A percentile compares a stretch with the other conserved stretches of the same genome.
Conservation (phyloP, 2,113 vertebrate genomes). For the Ivindomyrus marchei region DNA sequence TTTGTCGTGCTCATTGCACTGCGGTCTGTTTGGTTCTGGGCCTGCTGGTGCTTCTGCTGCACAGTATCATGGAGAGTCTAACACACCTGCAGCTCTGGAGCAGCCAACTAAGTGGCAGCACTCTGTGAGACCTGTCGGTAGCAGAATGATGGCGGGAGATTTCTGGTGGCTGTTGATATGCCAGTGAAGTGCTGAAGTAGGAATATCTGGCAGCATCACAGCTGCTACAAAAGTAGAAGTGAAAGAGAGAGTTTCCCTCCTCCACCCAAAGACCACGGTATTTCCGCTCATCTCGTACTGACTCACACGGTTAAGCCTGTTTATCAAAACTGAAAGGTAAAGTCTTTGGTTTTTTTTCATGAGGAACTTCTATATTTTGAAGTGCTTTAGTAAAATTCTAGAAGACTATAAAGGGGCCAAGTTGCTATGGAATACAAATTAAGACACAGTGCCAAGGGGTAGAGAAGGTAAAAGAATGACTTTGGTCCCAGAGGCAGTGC, state of each 20-base stretch:
- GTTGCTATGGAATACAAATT: not conserved
- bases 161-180: not conserved
- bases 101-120: not conserved
- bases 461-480: not conserved
- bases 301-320: not conserved
- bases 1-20: not conserved
- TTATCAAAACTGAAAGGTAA: not conserved
- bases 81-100: not conserved
- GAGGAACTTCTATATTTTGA: not conserved
- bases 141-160: not conserved
- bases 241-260: not conserved
- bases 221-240: not conserved
- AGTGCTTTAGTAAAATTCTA: not conserved
- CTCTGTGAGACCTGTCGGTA: not conserved
- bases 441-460: not conserved
- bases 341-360: not conserved
- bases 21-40: not conserved
- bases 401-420: not conserved
- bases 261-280: not conserved
- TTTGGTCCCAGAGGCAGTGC: not conserved
- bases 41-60: not conserved
- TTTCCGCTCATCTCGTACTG: not conserved
- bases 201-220: not conserved
- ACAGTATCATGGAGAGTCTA: not conserved
- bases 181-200: not conserved